Evolutionary conservation across 2,113 vertebrate genomes (phyloP).

Genomic region (Balaenoptera acutorostrata): DNA sequence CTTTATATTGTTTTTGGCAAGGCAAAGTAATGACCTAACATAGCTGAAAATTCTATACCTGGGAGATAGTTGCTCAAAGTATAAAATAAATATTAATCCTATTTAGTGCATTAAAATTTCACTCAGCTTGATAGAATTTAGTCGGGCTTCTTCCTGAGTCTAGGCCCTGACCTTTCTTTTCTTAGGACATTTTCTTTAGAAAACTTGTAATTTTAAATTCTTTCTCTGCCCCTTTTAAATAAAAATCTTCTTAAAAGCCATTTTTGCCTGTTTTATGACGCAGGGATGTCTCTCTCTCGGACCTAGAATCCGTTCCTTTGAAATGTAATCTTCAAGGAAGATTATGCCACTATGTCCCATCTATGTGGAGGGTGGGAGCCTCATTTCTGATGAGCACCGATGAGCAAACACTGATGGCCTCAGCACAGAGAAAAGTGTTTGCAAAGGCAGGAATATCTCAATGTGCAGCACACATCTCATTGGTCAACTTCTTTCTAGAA

Average conservation of each 20-base stretch:
- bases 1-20: not conserved
- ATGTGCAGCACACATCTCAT: fast-evolving
- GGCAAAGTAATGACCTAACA: not conserved
- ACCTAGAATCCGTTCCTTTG: not conserved
- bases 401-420: not conserved
- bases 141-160: not conserved
- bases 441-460: not conserved
- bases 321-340: not conserved
- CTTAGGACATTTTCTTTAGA: not conserved
- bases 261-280: not conserved
- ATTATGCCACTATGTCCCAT: fast-evolving
- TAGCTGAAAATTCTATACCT: not conserved
- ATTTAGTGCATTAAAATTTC: not conserved
- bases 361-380: not conserved
- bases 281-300: not conserved
- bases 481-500: not conserved
- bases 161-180: not conserved
- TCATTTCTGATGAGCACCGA: not conserved
- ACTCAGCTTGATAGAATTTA: not conserved
- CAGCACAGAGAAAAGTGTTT: not conserved
- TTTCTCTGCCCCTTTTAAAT: not conserved
- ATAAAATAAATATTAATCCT: not conserved
- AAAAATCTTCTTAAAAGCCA: not conserved
- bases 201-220: not conserved
- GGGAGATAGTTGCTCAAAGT: not conserved